Evolutionary conservation across 1,140 invertebrate genomes (phyloP).

Genomic region (Asbolus verrucosus): DNA sequence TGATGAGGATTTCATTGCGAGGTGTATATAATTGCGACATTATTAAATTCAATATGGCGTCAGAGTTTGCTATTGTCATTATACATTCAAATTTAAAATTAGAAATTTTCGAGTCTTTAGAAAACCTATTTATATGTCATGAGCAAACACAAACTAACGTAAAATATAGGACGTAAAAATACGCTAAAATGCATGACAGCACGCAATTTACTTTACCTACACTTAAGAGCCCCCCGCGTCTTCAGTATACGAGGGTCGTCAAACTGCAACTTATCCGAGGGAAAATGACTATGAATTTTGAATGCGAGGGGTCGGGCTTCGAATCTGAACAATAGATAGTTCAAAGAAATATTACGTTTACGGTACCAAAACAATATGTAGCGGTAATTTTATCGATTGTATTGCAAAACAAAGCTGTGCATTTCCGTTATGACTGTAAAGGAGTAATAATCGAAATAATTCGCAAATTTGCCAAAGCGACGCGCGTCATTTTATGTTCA

Average conservation of each 20-base stretch:
- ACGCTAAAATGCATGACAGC: conserved; percentile 16
- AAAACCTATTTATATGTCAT: not conserved
- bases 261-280: not conserved
- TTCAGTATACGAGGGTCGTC: not conserved
- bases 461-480: conserved; percentile 29
- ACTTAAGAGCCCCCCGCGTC: not conserved
- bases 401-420: conserved; percentile 1
- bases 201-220: not conserved
- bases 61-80: not conserved
- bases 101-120: conserved; percentile 3
- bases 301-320: too few relatives aligned
- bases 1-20: not conserved
- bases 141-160: conserved; percentile 6
- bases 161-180: conserved; percentile 25
- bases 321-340: conserved; percentile 8
- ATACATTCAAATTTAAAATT: conserved; percentile 16
- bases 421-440: conserved; percentile 38
- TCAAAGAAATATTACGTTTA: too few relatives aligned
- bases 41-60: not conserved
- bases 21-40: not conserved
- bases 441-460: conserved; percentile 24
- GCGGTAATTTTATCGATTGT: conserved; percentile 15
- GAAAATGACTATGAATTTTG: too few relatives aligned
- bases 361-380: conserved; percentile 7
- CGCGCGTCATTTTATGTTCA: not conserved